Percentiles rank a stretch among this genome's conserved stretches.
Conservation (phyloP, 2,797 vertebrate species). For the Danio choprae region DNA sequence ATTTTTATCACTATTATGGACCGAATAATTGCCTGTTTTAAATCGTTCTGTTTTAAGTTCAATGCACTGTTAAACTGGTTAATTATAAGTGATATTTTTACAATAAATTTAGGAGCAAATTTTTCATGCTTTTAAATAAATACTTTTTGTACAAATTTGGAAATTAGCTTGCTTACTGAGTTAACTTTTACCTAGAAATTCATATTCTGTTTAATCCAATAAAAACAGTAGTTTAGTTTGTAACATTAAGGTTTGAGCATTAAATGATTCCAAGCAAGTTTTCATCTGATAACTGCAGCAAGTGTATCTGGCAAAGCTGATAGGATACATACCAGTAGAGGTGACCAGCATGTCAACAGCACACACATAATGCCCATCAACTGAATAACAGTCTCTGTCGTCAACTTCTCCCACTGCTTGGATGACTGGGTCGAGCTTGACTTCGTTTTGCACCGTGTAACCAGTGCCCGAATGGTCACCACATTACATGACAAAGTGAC, state of each 20-base stretch:
- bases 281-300: conserved; percentile 28
- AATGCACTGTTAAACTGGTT: too few species aligned
- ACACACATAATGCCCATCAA: conserved; percentile 96
- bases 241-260: not conserved
- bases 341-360: conserved; percentile 92
- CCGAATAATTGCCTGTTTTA: not conserved
- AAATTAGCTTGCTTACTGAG: not conserved
- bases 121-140: too few species aligned
- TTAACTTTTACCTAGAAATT: not conserved
- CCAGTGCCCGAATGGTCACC: conserved; percentile 88
- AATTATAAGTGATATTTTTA: too few species aligned
- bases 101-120: too few species aligned
- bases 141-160: not conserved
- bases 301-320: conserved; percentile 28
- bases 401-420: conserved; percentile 90
- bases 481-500: conserved; percentile 91
- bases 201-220: not conserved
- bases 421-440: conserved; percentile 77
- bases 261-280: not conserved
- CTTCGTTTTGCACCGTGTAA: conserved; percentile 86
- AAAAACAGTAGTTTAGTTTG: not conserved
- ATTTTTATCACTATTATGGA: not conserved
- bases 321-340: conserved; percentile 89
- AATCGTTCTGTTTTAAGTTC: not conserved
- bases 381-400: conserved; percentile 93